Evolutionary conservation across 2,113 vertebrate species (phyloP), one percentile per base, ranked within the genome.

Genomic region (Jacana jacana): DNA sequence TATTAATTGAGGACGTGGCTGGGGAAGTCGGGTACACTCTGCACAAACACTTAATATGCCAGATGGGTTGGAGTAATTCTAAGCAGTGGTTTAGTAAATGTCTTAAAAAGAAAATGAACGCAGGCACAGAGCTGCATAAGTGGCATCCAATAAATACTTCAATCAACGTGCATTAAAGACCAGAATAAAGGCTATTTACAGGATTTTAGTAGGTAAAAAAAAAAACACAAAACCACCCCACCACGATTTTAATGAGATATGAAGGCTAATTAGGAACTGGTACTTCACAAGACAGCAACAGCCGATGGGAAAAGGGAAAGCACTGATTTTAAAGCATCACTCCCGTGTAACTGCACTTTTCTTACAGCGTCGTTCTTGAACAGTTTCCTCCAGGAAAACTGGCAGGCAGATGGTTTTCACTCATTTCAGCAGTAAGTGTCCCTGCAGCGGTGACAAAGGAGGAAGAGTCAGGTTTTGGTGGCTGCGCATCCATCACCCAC

Each of bases 71-170:
- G 87, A 92, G 84, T 55, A 76, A 96, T 91, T 88, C 85, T 89
- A 80, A 95, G 91, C 91, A 83, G 80, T 11, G 30, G 89, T 78
- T 97, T 71, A 71, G 76, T 58, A 81, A 96, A 93, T 18, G 85
- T 71, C 92, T 96, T 88, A 54, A 94, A 89, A 93, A 89, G 95
- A 85, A 89, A 95, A 95, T 33, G 79, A 95, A 86, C 2, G 1
- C 88, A 93, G 88, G 71, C 89, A 85, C 81, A 57, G 84, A 93
- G 89, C 91, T 91, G 94, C 91, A 63, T 79, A 93, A 96, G 93
- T 88, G 88, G 84, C 88, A 91, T 48, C 91, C 95, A 94, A 93
- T 95, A 95, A 96, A 94, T 86, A 55, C 88, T 90, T 91, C 93
- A 96, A 94, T 96, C 95, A 94, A 58, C 8, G 1, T n/a, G 68